A percentile compares a stretch with the other conserved stretches of the same genome.
Evolutionary conservation across 2,797 vertebrate species (phyloP).

Genomic region (Myotis pilosus): DNA sequence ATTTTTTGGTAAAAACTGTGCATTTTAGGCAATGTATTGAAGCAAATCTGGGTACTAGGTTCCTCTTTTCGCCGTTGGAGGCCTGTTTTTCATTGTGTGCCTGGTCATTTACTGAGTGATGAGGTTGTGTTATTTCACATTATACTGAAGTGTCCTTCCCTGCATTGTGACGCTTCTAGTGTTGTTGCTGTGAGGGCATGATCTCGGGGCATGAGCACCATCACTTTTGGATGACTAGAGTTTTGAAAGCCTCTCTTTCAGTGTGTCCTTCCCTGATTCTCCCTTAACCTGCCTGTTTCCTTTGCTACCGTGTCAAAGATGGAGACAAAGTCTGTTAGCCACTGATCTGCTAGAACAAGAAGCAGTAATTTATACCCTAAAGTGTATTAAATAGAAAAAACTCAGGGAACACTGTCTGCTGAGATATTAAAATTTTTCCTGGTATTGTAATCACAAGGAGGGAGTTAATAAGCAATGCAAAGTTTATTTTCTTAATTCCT

Average conservation of each 20-base stretch:
- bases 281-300: too few relatives aligned
- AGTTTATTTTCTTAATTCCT: background rate
- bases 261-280: too few relatives aligned
- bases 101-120: background rate
- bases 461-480: background rate
- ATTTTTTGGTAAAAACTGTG: background rate
- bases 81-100: background rate
- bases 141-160: background rate
- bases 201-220: too few relatives aligned
- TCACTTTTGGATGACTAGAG: too few relatives aligned
- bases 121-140: background rate
- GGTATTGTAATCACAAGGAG: background rate
- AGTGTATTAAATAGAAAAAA: too few relatives aligned
- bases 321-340: too few relatives aligned
- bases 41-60: background rate
- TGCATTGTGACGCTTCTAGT: background rate
- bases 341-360: too few relatives aligned
- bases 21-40: background rate
- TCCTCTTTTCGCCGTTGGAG: too few relatives aligned
- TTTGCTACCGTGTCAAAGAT: too few relatives aligned
- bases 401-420: background rate
- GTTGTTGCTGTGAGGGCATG: background rate
- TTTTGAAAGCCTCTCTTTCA: too few relatives aligned
- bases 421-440: background rate
- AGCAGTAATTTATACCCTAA: too few relatives aligned